Conservation (phyloP, 2,888 invertebrate species). For the Lasioglossum zephyrum region DNA sequence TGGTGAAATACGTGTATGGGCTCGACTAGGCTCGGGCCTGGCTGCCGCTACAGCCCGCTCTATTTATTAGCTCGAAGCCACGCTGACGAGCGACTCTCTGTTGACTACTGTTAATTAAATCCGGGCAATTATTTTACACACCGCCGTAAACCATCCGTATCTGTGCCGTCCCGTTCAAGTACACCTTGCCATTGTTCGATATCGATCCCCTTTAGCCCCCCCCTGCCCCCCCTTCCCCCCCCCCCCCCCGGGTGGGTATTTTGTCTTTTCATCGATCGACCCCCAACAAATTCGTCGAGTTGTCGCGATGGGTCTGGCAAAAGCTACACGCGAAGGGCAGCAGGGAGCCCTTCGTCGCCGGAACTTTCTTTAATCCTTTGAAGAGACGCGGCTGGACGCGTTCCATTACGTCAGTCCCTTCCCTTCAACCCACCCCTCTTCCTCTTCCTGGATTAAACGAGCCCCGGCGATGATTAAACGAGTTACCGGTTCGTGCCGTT, state of each 20-base stretch:
- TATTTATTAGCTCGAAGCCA: slow-evolving; percentile 68
- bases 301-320: background rate
- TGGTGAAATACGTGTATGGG: slow-evolving; percentile 64
- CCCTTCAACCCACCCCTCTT: background rate
- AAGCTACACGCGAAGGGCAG: slow-evolving; percentile 11
- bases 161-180: slow-evolving; percentile 30
- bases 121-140: slow-evolving; percentile 69
- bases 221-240: background rate
- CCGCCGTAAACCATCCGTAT: slow-evolving; percentile 67
- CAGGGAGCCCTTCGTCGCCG: background rate
- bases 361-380: slow-evolving; percentile 56
- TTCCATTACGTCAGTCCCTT: slow-evolving; percentile 25
- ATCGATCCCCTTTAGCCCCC: slow-evolving; percentile 46
- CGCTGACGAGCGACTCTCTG: slow-evolving; percentile 66
- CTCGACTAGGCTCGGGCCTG: slow-evolving; percentile 38
- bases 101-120: slow-evolving; percentile 73
- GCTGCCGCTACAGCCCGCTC: slow-evolving; percentile 44
- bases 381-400: slow-evolving; percentile 27
- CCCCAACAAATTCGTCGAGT: slow-evolving; percentile 21
- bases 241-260: background rate
- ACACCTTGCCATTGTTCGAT: slow-evolving; percentile 52
- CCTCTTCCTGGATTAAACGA: slow-evolving; percentile 44
- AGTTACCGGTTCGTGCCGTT: slow-evolving; percentile 31
- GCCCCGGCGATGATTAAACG: slow-evolving; percentile 46
- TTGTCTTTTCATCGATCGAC: slow-evolving; percentile 31